Evolutionary conservation across 2,888 invertebrate species (phyloP).

Genomic region (Luperina testacea): DNA sequence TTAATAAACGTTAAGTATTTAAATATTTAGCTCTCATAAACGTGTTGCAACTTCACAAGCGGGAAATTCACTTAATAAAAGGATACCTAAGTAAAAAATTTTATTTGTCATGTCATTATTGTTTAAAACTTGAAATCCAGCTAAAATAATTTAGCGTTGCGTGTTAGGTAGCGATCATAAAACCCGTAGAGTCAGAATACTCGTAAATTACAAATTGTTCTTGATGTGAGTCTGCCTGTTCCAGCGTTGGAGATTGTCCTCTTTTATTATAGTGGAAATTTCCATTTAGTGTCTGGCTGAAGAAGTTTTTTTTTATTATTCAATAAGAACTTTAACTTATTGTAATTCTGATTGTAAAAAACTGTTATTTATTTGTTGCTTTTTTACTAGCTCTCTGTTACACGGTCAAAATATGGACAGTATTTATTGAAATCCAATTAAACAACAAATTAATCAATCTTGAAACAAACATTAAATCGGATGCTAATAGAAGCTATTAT

Average conservation of each 20-base stretch:
- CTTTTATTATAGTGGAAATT: constrained; percentile 43
- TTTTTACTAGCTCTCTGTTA: neutral
- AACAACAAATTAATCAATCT: neutral
- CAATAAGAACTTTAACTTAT: constrained; percentile 12
- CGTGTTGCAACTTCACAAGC: neutral
- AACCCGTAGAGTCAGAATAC: constrained; percentile 26
- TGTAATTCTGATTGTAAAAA: neutral
- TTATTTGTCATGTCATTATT: constrained; percentile 16
- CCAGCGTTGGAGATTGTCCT: constrained; percentile 53
- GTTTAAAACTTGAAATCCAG: constrained; percentile 1
- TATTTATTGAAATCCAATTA: neutral
- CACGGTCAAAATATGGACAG: neutral
- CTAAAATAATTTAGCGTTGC: constrained; percentile 24
- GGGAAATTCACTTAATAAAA: constrained; percentile 31
- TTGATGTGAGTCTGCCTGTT: constrained; percentile 34
- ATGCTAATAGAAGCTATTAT: constrained; percentile 21
- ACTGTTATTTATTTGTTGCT: neutral
- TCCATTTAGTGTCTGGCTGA: constrained; percentile 28
- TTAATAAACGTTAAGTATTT: neutral
- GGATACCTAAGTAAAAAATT: constrained; percentile 9
- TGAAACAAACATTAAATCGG: neutral
- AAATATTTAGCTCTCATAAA: constrained; percentile 4
- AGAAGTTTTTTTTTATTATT: constrained; percentile 10
- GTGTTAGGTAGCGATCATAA: constrained; percentile 32
- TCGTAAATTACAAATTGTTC: constrained; percentile 44